Evolutionary conservation across 2,888 invertebrate genomes (phyloP).

Genomic region (Leucophora obtusa): DNA sequence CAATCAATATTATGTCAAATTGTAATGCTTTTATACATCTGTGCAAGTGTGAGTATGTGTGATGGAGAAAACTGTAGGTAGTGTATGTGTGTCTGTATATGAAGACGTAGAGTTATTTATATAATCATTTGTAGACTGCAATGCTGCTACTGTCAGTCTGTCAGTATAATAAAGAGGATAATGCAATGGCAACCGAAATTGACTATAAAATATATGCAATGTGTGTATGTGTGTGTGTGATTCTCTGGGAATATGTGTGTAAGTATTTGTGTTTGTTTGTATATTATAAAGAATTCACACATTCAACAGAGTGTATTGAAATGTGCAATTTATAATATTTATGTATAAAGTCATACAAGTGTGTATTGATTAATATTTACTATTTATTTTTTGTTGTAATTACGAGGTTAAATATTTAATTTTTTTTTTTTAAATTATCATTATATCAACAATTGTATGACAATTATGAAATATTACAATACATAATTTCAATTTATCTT

Average conservation of each 20-base stretch:
- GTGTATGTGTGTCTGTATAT: not conserved
- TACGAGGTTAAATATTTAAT: not conserved
- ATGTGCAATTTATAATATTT: conserved; percentile 40
- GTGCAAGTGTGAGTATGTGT: not conserved
- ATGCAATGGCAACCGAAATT: conserved; percentile 48
- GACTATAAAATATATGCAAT: not conserved
- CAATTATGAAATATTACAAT: not conserved
- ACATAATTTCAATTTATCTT: not conserved
- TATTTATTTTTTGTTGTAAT: not conserved
- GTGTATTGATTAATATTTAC: conserved; percentile 25
- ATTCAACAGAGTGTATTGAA: conserved; percentile 49
- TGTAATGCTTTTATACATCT: conserved; percentile 40
- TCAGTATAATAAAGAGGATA: conserved; percentile 49
- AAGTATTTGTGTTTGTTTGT: not conserved
- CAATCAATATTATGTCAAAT: conserved; percentile 61
- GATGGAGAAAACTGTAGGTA: not conserved
- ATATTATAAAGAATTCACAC: conserved; percentile 43
- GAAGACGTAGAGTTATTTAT: conserved; percentile 45
- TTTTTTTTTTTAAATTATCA: not conserved
- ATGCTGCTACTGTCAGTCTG: conserved; percentile 62
- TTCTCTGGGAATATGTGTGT: no score
- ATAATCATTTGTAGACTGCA: conserved; percentile 62
- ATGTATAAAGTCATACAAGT: conserved; percentile 10
- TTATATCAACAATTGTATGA: not conserved
- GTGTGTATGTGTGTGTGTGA: not conserved